phyloP scores from a whole-genome alignment of 2,888 invertebrate species.

The Sminthurinus aureus region DNA sequence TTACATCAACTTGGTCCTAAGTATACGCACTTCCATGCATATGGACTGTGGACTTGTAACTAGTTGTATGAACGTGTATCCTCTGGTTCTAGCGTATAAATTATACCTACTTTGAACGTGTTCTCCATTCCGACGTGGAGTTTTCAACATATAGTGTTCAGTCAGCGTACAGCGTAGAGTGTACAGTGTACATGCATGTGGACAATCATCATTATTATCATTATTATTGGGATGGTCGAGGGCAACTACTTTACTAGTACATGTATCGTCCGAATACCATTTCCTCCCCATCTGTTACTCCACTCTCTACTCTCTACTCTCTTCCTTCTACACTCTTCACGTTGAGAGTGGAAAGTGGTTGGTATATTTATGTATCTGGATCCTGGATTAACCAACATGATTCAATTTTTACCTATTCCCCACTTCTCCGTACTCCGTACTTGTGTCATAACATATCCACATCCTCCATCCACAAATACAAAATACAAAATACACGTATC shows the following conservation, averaged over 20 bases:
- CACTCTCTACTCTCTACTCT: background rate
- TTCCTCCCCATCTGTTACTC: constrained; percentile 28
- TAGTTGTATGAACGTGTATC: background rate
- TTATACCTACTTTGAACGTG: too few relatives aligned
- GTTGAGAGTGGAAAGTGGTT: background rate
- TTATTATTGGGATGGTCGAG: constrained; percentile 42
- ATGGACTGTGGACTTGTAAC: background rate
- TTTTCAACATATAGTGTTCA: background rate
- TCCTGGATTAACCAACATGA: background rate
- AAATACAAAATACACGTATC: background rate
- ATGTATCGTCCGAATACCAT: constrained; percentile 39
- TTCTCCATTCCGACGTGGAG: too few relatives aligned
- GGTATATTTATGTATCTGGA: background rate
- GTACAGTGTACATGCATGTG: constrained; percentile 23
- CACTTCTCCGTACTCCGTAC: background rate
- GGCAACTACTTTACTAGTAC: constrained; percentile 41
- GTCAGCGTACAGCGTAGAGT: background rate
- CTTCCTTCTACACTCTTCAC: too few relatives aligned
- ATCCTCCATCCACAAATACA: background rate
- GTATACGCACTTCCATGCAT: background rate
- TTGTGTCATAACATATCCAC: background rate
- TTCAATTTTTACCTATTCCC: background rate
- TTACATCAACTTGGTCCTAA: background rate
- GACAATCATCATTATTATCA: background rate
- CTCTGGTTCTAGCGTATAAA: background rate